These are phyloP conservation scores for Ophioderma brevispina DNA, from an alignment of 35 echinoderm and acorn worm genomes.

Conservation along the genomic window DNA sequence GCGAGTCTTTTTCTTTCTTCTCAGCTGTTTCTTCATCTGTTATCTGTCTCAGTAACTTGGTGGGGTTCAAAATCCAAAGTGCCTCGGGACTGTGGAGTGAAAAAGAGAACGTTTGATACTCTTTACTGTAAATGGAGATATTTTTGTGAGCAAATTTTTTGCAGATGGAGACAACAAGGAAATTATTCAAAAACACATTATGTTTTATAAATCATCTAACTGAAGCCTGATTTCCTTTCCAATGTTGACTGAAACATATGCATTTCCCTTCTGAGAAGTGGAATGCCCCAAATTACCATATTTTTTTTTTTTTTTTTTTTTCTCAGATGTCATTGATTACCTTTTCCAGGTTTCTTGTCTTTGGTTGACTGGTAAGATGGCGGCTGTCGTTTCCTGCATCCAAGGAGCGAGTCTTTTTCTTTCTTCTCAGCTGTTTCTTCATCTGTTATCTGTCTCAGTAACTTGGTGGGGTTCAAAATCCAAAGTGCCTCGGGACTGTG, in stretches of 20 bases:
- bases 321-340: no score
- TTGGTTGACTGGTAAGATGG: constrained; percentile 19
- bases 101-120: no score
- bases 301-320: no score
- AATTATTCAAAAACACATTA: no score
- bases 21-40: constrained; percentile 75
- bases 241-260: no score
- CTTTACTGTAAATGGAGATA: no score
- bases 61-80: constrained; percentile 95
- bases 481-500: constrained; percentile 90
- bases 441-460: constrained; percentile 70
- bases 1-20: neutral
- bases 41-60: constrained; percentile 65
- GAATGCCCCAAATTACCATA: no score
- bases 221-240: no score
- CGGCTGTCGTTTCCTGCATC: constrained; percentile 12
- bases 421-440: constrained; percentile 53
- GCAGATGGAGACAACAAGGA: no score
- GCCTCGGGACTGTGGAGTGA: constrained; percentile 77
- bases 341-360: neutral
- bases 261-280: no score
- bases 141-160: no score
- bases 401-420: neutral
- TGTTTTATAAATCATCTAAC: no score
- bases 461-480: constrained; percentile 91